phyloP scores from a whole-genome alignment of 2,888 invertebrate genomes.

The Nemapogon koenigi region DNA sequence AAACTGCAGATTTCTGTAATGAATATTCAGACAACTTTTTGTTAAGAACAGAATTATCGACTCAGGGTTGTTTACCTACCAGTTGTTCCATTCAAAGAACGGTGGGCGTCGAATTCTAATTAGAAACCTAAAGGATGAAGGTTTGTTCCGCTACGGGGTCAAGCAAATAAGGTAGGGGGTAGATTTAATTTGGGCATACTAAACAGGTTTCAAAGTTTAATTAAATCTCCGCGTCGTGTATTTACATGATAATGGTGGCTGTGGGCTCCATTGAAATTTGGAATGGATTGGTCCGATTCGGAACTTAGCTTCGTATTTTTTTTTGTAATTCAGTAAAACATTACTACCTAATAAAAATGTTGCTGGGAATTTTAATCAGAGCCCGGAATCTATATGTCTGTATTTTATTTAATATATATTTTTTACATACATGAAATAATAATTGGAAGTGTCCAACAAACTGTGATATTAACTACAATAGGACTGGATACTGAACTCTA shows the following conservation, averaged over 20 bases:
- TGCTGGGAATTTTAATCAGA: no score
- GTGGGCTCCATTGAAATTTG: constrained; percentile 7
- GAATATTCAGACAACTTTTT: neutral
- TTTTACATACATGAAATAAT: no score
- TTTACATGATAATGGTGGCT: constrained; percentile 11
- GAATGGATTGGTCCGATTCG: constrained; percentile 2
- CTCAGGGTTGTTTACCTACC: neutral
- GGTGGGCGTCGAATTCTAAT: constrained; percentile 5
- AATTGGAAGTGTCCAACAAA: no score
- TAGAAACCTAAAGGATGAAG: neutral
- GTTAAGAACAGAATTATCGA: neutral
- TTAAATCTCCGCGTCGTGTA: constrained; percentile 10
- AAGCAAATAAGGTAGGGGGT: constrained; percentile 6
- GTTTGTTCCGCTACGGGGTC: neutral
- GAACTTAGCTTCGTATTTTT: neutral
- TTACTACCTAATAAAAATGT: no score
- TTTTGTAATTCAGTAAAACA: neutral
- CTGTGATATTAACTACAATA: no score
- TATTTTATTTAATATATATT: no score
- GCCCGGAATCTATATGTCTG: no score
- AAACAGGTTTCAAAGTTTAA: constrained; percentile 12
- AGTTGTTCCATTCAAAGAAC: constrained; percentile 2
- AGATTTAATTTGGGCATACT: constrained; percentile 11
- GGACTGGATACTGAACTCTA: no score
- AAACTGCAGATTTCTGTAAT: no score